These are phyloP conservation scores for Spea hammondii DNA, from an alignment of 2,797 vertebrate species.

Conservation along the genomic window DNA sequence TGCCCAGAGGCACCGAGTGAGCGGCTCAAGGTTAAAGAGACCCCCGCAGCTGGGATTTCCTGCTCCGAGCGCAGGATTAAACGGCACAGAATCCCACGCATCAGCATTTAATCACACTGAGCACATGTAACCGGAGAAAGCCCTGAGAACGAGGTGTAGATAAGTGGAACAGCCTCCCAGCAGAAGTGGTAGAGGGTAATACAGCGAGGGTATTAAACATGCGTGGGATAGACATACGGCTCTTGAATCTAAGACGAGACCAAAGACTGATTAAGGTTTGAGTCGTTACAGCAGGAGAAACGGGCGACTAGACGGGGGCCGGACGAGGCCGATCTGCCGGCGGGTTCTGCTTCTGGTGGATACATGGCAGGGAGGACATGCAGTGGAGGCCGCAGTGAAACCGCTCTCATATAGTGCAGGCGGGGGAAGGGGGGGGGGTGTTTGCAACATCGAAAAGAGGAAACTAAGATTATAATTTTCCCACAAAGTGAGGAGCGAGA, in stretches of 20 bases:
- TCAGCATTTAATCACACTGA: slow-evolving; percentile 26
- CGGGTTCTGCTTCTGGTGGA: not conserved
- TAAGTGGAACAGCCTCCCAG: too few relatives aligned
- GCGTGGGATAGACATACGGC: too few relatives aligned
- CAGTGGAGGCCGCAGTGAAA: not conserved
- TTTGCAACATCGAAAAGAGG: not conserved
- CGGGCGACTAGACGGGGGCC: too few relatives aligned
- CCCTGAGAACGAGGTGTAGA: not conserved
- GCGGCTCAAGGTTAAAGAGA: slow-evolving; percentile 34
- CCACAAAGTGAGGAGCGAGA: too few relatives aligned
- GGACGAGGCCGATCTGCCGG: too few relatives aligned
- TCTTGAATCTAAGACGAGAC: too few relatives aligned
- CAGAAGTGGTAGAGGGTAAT: too few relatives aligned
- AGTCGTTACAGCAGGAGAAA: too few relatives aligned
- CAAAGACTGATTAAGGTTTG: too few relatives aligned
- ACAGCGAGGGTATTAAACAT: too few relatives aligned
- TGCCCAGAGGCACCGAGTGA: slow-evolving; percentile 1
- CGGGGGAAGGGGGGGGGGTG: not conserved
- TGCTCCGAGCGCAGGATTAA: slow-evolving; percentile 8
- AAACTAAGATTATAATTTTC: not conserved
- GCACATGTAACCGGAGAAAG: not conserved
- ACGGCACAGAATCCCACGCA: slow-evolving; percentile 35
- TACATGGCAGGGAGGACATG: slow-evolving; percentile 6
- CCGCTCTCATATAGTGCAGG: not conserved
- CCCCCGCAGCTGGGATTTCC: slow-evolving; percentile 38